Conservation (phyloP, 2,888 invertebrate species). For the Caenorhabditis virilis region DNA sequence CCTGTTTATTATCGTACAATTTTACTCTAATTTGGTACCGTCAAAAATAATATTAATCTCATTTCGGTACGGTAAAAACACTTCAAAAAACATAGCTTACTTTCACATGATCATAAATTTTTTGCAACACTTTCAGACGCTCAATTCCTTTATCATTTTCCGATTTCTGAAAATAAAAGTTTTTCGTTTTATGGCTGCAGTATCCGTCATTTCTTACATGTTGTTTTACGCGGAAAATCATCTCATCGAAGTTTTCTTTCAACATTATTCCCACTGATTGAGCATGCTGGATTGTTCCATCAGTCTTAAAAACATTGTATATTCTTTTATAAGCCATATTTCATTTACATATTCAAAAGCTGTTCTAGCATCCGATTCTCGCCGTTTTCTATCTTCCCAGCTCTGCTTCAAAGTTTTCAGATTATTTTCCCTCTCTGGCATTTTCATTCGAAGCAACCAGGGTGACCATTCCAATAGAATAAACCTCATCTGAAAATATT, state of each 20-base stretch:
- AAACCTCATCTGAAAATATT: slow-evolving; percentile 52
- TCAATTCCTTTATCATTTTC: slow-evolving; percentile 39
- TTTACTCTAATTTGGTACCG: too few relatives aligned
- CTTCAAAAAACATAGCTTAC: slow-evolving; percentile 24
- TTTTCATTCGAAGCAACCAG: slow-evolving; percentile 57
- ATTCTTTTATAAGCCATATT: slow-evolving; percentile 2
- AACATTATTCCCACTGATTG: slow-evolving; percentile 45
- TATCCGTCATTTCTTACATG: too few relatives aligned
- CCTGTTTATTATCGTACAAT: too few relatives aligned
- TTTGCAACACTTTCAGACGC: slow-evolving; percentile 50
- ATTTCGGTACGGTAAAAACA: background rate
- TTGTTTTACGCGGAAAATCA: slow-evolving; percentile 47
- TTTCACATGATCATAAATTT: slow-evolving; percentile 62
- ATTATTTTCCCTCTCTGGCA: slow-evolving; percentile 51
- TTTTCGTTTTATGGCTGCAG: background rate
- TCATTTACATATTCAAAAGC: slow-evolving; percentile 54
- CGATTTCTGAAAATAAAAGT: slow-evolving; percentile 21
- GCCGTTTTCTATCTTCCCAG: slow-evolving; percentile 42
- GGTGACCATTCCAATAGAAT: slow-evolving; percentile 61
- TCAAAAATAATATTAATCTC: background rate
- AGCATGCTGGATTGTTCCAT: slow-evolving; percentile 50
- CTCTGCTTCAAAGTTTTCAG: slow-evolving; percentile 43
- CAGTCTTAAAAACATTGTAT: slow-evolving; percentile 35
- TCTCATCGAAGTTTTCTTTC: slow-evolving; percentile 54
- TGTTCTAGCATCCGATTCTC: slow-evolving; percentile 45